Evolutionary conservation across 2,113 vertebrate genomes (phyloP), one percentile per base, ranked within the genome.

Genomic region (Sinocyclocheilus rhinocerous): DNA sequence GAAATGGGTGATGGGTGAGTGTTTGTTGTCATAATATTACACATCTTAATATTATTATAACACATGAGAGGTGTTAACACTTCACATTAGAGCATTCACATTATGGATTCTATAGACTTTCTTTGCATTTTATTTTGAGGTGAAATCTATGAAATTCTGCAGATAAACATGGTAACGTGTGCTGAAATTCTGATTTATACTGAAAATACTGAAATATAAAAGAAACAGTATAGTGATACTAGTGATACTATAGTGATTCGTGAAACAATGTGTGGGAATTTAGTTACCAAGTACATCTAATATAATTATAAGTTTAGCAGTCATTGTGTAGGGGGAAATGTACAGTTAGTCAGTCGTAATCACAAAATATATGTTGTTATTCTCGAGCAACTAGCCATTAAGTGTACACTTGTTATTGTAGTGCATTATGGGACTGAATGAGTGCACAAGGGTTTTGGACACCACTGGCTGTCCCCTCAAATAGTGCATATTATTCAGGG

Each of bases 11-110:
- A 70, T 26, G 18, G 11, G 36, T 69, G 9, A 70, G 50, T 18
- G 45, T 63, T 50, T 76, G n/a, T 26, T 76, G n/a, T 48, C 42
- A 76, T 16, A 76, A 76, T 50, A 76, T 26, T 76, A 26, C 42
- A 45, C 22, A 13, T 16, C 15, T 67, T 67, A 67, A 15, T 29
- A 39, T 39, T 45, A n/a, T 45, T 75, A 75, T 45, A 73, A 22
- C 22, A n/a, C 22, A 76, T 26, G 24, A 26, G 42, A 48, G 70
- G 70, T 73, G 70, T 11, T 42, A 73, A 73, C 33, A 39, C 22
- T 48, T 75, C 2, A 13, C 2, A 24, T 75, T 48, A 75, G 22
- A 45, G 22, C n/a, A 0, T 76, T 76, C 42, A 16, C 3, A 3
- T 48, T 15, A 13, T 7, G 20, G 11, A 45, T 13, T 10, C 16